Evolutionary conservation across 2,113 vertebrate species (phyloP).

Genomic region (Nycticebus coucang): DNA sequence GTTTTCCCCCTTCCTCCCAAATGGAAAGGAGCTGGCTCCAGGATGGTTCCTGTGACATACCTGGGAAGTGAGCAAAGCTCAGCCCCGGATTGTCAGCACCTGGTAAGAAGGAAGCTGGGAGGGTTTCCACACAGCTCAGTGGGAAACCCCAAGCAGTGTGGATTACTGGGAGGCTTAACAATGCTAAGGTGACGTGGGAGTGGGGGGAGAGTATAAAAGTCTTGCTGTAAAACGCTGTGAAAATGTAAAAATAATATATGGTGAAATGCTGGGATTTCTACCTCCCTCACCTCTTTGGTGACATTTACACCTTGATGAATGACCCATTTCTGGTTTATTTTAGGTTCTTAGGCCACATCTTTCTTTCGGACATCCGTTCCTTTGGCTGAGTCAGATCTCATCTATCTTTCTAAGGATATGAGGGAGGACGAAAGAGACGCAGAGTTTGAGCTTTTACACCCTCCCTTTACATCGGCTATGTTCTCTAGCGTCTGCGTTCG

Average conservation of each 20-base stretch:
- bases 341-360: neutral
- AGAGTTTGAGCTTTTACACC: neutral
- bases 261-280: neutral
- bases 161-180: neutral
- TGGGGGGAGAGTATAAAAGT: neutral
- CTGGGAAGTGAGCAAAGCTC: neutral
- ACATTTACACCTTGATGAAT: neutral
- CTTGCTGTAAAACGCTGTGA: neutral
- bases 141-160: neutral
- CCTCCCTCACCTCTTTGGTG: neutral
- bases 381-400: neutral
- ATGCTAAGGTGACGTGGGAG: neutral
- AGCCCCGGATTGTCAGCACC: fast-evolving
- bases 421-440: neutral
- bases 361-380: neutral
- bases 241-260: neutral
- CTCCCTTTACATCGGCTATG: neutral
- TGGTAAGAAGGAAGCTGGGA: neutral
- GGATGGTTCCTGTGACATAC: neutral
- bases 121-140: fast-evolving
- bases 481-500: neutral
- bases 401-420: neutral
- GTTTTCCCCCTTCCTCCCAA: neutral
- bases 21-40: neutral
- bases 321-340: neutral